Conservation (phyloP, 2,113 vertebrate species). For the Gavialis gangeticus region DNA sequence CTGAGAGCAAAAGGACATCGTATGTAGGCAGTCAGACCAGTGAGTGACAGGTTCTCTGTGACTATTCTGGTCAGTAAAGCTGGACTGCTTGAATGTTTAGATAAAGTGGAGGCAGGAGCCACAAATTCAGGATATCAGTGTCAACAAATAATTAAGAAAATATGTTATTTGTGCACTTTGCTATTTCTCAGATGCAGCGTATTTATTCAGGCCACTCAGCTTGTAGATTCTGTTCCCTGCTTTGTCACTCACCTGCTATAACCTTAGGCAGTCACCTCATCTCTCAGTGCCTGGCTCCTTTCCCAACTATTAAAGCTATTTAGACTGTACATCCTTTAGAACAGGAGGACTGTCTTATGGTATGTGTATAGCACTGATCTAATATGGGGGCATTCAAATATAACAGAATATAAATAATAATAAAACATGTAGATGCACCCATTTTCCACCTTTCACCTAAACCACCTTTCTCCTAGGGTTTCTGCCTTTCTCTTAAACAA, state of each 20-base stretch:
- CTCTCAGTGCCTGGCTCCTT: not conserved
- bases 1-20: no score
- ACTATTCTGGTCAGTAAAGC: no score
- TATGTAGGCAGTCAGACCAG: no score
- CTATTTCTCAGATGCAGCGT: not conserved
- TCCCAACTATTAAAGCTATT: not conserved
- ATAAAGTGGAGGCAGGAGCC: no score
- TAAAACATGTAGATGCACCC: not conserved
- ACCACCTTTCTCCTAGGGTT: not conserved
- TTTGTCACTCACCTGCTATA: not conserved
- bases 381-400: not conserved
- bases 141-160: not conserved
- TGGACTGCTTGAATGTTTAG: no score
- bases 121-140: no score
- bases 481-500: not conserved
- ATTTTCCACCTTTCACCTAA: not conserved
- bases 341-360: not conserved
- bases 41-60: no score
- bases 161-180: not conserved
- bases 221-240: not conserved
- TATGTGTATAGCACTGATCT: accelerated
- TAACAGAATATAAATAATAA: not conserved
- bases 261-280: not conserved
- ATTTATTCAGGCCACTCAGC: not conserved
- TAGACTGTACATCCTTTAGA: not conserved